Conservation (phyloP, 1,140 invertebrate species). For the Drosophila sucinea region DNA sequence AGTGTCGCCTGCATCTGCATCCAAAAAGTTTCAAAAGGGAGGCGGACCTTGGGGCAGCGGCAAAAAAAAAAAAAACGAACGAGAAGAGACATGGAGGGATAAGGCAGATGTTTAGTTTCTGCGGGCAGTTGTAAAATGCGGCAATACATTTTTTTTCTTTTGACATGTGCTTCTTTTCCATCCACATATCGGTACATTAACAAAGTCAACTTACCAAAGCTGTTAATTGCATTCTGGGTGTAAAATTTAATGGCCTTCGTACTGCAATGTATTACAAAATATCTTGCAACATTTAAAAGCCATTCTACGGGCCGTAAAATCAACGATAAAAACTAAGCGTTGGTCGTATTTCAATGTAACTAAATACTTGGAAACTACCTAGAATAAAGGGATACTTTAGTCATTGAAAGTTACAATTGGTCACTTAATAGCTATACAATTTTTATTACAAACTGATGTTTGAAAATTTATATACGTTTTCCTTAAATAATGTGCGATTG, state of each 20-base stretch:
- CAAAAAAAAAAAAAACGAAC: neutral
- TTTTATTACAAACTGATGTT: too few species aligned
- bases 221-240: neutral
- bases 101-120: slow-evolving; percentile 54
- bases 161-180: neutral
- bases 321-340: too few species aligned
- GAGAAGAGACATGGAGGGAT: neutral
- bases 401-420: too few species aligned
- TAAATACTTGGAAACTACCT: too few species aligned
- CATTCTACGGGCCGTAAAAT: too few species aligned
- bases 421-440: too few species aligned
- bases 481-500: too few species aligned
- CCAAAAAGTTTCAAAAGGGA: slow-evolving; percentile 32
- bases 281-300: too few species aligned
- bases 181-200: neutral
- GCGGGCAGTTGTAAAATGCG: slow-evolving; percentile 16
- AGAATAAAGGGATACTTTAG: too few species aligned
- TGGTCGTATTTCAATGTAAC: too few species aligned
- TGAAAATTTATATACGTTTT: too few species aligned
- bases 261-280: neutral
- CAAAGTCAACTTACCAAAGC: neutral
- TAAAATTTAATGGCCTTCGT: too few species aligned
- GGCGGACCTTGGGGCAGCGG: neutral
- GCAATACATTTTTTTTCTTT: slow-evolving; percentile 19
- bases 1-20: slow-evolving; percentile 58